Evolutionary conservation across 2,888 invertebrate species (phyloP).

Genomic region (Ceramica pisi): DNA sequence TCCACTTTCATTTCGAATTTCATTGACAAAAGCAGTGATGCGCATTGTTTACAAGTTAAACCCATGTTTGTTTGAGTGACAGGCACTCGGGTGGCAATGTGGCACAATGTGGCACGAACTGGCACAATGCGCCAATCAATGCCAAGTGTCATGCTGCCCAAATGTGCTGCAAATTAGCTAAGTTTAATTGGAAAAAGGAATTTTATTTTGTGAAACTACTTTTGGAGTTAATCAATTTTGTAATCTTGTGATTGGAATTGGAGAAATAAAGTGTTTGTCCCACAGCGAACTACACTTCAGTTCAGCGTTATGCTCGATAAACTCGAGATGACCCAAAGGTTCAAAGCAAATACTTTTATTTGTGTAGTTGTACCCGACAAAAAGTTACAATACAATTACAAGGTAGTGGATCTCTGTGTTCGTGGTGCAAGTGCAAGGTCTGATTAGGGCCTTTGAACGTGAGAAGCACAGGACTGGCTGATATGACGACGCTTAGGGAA

Average conservation of each 20-base stretch:
- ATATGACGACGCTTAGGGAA: neutral
- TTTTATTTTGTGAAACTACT: constrained; percentile 19
- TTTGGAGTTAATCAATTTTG: constrained; percentile 11
- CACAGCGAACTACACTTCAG: too few species aligned
- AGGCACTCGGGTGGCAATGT: constrained; percentile 75
- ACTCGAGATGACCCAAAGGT: too few species aligned
- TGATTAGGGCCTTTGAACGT: neutral
- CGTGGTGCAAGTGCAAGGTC: neutral
- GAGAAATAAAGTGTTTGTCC: too few species aligned
- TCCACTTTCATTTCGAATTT: constrained; percentile 8
- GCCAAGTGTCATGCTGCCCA: constrained; percentile 67
- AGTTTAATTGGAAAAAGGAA: constrained; percentile 52
- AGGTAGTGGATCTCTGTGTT: too few species aligned
- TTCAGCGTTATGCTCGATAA: too few species aligned
- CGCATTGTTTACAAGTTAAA: constrained; percentile 84
- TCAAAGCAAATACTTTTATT: too few species aligned
- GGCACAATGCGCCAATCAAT: constrained; percentile 76
- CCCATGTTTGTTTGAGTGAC: constrained; percentile 85
- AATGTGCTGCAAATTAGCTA: constrained; percentile 55
- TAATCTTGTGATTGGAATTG: too few species aligned
- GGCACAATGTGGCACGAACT: constrained; percentile 71
- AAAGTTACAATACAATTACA: too few species aligned
- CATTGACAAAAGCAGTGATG: constrained; percentile 76
- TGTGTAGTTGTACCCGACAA: too few species aligned
- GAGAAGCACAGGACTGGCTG: neutral